These are phyloP conservation scores for Epiblema foenella DNA, from an alignment of 2,888 invertebrate genomes.

Conservation along the genomic window DNA sequence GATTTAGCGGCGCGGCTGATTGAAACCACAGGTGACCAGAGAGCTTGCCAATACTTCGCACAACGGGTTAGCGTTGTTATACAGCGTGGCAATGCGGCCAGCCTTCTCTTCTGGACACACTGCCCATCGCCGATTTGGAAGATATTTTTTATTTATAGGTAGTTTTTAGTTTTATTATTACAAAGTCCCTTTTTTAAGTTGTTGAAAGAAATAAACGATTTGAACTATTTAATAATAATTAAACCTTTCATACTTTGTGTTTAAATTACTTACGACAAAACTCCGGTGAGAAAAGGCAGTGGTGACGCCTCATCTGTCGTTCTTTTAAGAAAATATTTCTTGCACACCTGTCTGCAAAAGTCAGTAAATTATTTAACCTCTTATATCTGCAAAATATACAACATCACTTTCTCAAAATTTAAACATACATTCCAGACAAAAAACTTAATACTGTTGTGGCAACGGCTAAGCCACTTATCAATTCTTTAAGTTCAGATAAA, in stretches of 20 bases:
- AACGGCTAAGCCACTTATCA: constrained; percentile 85
- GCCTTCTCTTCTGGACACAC: too few relatives aligned
- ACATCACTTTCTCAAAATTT: constrained; percentile 5
- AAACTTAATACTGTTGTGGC: constrained; percentile 92
- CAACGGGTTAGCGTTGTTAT: too few relatives aligned
- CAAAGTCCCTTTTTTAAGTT: too few relatives aligned
- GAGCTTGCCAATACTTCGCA: too few relatives aligned
- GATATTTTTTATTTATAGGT: too few relatives aligned
- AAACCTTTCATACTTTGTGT: constrained; percentile 3
- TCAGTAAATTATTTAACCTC: constrained; percentile 33
- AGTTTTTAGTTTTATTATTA: too few relatives aligned
- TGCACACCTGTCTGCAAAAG: constrained; percentile 89
- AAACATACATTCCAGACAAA: constrained; percentile 93
- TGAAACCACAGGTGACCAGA: too few relatives aligned
- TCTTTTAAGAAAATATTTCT: constrained; percentile 89
- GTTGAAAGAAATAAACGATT: too few relatives aligned
- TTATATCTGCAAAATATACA: constrained; percentile 30
- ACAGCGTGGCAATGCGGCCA: too few relatives aligned
- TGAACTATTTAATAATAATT: not conserved
- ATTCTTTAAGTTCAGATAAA: constrained; percentile 57
- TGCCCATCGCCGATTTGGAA: too few relatives aligned
- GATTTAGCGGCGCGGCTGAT: too few relatives aligned
- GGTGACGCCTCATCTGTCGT: constrained; percentile 91
- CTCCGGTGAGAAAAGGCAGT: constrained; percentile 91
- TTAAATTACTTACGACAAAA: constrained; percentile 87